Percentiles rank a stretch among this genome's conserved stretches.
Conservation (phyloP, 92 coral and sea anemone genomes). For the Meandrina meandrites region DNA sequence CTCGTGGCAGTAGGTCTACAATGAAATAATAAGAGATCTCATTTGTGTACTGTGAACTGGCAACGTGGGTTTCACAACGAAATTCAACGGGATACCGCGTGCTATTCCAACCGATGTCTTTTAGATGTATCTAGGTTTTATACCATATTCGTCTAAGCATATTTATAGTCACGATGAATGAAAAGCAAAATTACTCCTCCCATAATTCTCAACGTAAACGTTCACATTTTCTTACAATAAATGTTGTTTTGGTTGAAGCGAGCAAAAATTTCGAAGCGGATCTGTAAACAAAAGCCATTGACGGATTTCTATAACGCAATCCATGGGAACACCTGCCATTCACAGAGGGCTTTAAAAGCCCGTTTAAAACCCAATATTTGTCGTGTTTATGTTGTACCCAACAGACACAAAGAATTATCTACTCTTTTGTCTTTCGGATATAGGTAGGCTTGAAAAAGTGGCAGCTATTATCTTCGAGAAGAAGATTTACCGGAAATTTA, state of each 20-base stretch:
- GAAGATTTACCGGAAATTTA: neutral
- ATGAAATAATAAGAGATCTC: constrained; percentile 5
- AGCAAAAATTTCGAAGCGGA: constrained; percentile 13
- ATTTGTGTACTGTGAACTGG: neutral
- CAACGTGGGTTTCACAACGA: constrained; percentile 35
- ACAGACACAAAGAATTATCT: constrained; percentile 32
- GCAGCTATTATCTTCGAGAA: constrained; percentile 15
- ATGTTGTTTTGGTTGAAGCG: constrained; percentile 1
- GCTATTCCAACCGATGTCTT: constrained; percentile 2
- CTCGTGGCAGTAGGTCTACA: constrained; percentile 23
- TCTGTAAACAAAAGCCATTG: constrained; percentile 21
- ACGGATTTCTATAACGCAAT: constrained; percentile 9
- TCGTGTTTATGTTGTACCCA: constrained; percentile 34
- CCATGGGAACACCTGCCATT: constrained; percentile 39
- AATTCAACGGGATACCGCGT: constrained; percentile 26
- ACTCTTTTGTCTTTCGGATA: constrained; percentile 34
- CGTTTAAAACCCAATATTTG: constrained; percentile 30
- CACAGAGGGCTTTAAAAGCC: constrained; percentile 34
- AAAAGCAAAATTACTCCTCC: neutral
- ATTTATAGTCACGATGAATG: neutral
- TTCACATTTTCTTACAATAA: neutral
- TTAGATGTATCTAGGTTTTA: neutral
- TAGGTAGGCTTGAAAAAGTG: constrained; percentile 18
- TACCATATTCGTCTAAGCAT: neutral
- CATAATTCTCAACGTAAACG: neutral